A percentile compares a stretch with the other conserved stretches of the same genome.
These are phyloP conservation scores for Apaloderma vittatum DNA, from an alignment of 2,113 vertebrate genomes.

Conservation along the genomic window DNA sequence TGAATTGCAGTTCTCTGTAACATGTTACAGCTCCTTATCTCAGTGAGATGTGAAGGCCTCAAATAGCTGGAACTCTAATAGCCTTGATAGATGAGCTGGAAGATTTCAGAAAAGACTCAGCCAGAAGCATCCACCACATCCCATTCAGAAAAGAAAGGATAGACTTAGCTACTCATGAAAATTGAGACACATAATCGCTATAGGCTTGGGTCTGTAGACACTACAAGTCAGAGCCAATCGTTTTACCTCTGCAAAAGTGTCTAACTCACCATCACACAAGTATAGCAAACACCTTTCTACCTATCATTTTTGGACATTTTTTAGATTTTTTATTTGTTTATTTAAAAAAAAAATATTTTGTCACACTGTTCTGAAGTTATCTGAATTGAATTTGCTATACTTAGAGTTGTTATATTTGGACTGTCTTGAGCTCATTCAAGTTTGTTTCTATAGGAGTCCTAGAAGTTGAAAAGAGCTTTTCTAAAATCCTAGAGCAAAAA, in stretches of 20 bases:
- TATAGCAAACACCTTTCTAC: neutral
- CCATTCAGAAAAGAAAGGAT: neutral
- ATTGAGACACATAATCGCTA: neutral
- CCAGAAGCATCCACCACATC: neutral
- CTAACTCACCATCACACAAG: neutral
- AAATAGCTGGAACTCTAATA: neutral
- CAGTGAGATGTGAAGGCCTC: neutral
- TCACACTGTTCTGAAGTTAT: neutral
- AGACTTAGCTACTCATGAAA: neutral
- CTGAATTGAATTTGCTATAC: neutral
- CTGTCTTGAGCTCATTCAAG: neutral
- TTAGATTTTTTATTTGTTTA: neutral
- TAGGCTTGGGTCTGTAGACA: neutral
- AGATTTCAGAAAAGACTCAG: neutral
- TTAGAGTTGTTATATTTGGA: neutral
- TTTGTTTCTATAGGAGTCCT: neutral
- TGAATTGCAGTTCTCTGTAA: neutral
- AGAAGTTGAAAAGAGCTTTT: slow-evolving; percentile 19
- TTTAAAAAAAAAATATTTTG: neutral
- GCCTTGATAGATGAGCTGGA: neutral
- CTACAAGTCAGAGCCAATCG: neutral
- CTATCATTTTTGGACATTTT: neutral
- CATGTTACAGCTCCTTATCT: neutral
- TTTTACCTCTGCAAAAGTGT: neutral
- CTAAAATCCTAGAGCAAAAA: neutral